Evolutionary conservation across 2,888 invertebrate species (phyloP).

Genomic region (Julus scanicus): DNA sequence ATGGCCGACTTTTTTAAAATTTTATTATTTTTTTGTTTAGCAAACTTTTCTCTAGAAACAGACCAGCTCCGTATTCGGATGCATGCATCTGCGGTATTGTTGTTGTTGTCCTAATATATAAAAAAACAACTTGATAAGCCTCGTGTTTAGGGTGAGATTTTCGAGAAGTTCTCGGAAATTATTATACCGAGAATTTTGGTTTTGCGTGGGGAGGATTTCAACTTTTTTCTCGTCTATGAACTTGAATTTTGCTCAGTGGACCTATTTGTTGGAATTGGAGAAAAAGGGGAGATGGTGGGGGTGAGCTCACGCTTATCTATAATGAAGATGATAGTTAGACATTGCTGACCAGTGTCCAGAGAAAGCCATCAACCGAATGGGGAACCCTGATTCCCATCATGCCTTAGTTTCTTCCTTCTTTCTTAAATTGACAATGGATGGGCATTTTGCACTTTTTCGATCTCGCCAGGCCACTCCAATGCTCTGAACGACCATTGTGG

Average conservation of each 20-base stretch:
- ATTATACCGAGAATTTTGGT: slow-evolving; percentile 36
- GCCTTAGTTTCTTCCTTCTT: slow-evolving; percentile 42
- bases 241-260: slow-evolving; percentile 45
- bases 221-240: slow-evolving; percentile 10
- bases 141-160: slow-evolving; percentile 2
- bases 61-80: neutral
- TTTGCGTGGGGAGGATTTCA: slow-evolving; percentile 26
- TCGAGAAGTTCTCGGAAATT: slow-evolving; percentile 45
- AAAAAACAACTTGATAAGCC: slow-evolving; percentile 37
- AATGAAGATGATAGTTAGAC: slow-evolving; percentile 44
- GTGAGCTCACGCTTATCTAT: slow-evolving; percentile 30
- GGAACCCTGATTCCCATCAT: slow-evolving; percentile 40
- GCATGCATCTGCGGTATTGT: neutral
- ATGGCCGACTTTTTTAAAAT: neutral
- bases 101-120: slow-evolving; percentile 1
- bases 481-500: slow-evolving; percentile 45
- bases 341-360: slow-evolving; percentile 34
- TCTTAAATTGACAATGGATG: slow-evolving; percentile 45
- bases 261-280: slow-evolving; percentile 43
- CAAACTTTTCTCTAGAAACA: neutral
- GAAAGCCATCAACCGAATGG: slow-evolving; percentile 38
- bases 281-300: slow-evolving; percentile 21
- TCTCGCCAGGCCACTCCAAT: slow-evolving; percentile 40
- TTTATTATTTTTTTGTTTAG: neutral
- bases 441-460: slow-evolving; percentile 47